Conservation (phyloP, 2,797 vertebrate species). For the Hippocampus kuda region DNA sequence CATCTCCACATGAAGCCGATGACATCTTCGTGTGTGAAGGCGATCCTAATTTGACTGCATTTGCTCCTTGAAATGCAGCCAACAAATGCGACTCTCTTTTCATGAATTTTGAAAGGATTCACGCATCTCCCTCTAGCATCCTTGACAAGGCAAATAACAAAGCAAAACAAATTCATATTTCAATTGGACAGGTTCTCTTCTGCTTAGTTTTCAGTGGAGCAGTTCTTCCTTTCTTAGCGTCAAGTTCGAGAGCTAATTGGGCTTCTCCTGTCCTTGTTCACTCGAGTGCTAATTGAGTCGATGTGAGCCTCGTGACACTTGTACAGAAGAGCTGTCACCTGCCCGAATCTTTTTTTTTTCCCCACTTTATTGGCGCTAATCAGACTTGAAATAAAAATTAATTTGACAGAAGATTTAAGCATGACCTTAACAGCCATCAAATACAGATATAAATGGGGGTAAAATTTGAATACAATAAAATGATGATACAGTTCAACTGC, state of each 20-base stretch:
- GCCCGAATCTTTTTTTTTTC: constrained; percentile 14
- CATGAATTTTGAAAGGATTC: too few species aligned
- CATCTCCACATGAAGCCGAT: too few species aligned
- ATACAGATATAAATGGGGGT: neutral
- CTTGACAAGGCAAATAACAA: neutral
- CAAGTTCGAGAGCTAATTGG: constrained; percentile 38
- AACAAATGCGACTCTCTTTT: too few species aligned
- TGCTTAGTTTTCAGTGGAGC: neutral
- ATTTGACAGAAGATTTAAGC: neutral
- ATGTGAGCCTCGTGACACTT: constrained; percentile 28
- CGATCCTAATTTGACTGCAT: too few species aligned
- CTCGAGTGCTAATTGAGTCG: constrained; percentile 33
- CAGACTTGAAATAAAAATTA: neutral
- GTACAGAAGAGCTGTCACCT: constrained; percentile 25
- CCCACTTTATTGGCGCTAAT: constrained; percentile 1
- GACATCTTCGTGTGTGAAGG: too few species aligned
- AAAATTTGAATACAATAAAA: neutral
- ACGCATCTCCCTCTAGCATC: too few species aligned
- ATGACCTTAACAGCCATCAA: constrained; percentile 1
- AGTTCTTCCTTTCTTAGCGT: constrained; percentile 19
- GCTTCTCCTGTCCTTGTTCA: constrained; percentile 27
- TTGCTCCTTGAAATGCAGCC: too few species aligned
- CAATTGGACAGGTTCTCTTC: too few species aligned
- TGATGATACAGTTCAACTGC: too few species aligned
- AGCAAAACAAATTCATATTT: neutral